A percentile compares a stretch with the other conserved stretches of the same genome.
phyloP scores from a whole-genome alignment of 2,113 vertebrate species.

The Canis aureus region DNA sequence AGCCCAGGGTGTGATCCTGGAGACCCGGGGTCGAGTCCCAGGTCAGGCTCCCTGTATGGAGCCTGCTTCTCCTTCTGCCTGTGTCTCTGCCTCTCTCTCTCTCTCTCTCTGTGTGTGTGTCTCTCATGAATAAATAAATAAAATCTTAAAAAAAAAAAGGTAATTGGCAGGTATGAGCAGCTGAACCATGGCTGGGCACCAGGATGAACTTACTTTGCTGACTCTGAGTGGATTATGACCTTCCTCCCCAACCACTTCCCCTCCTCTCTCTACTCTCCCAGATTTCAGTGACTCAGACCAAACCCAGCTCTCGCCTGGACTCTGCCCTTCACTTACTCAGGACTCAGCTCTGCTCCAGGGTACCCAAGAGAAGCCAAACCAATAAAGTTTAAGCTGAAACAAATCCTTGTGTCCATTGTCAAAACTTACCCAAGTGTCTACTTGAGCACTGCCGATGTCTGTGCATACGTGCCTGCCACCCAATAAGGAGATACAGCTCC shows the following conservation, averaged over 20 bases:
- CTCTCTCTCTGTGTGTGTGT: no score
- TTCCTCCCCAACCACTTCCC: neutral
- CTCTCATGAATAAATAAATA: no score
- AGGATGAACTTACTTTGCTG: constrained; percentile 17
- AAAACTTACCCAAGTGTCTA: neutral
- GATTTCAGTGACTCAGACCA: constrained; percentile 66
- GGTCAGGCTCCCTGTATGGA: no score
- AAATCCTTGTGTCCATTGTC: neutral
- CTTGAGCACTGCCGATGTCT: neutral
- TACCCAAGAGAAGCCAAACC: constrained; percentile 47
- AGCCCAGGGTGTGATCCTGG: no score
- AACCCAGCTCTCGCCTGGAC: constrained; percentile 41
- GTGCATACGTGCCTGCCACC: neutral
- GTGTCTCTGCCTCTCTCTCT: no score
- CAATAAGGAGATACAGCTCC: neutral
- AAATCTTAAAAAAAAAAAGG: neutral
- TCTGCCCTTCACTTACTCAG: constrained; percentile 6
- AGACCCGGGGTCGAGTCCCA: no score
- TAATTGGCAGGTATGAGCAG: neutral
- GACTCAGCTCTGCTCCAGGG: neutral
- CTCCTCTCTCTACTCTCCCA: neutral
- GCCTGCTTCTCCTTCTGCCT: no score
- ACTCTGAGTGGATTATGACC: neutral
- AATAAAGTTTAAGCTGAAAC: constrained; percentile 73
- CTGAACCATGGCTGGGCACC: neutral